These are phyloP conservation scores for Drosophila parabipectinata DNA, from an alignment of 1,140 invertebrate species.

Conservation along the genomic window DNA sequence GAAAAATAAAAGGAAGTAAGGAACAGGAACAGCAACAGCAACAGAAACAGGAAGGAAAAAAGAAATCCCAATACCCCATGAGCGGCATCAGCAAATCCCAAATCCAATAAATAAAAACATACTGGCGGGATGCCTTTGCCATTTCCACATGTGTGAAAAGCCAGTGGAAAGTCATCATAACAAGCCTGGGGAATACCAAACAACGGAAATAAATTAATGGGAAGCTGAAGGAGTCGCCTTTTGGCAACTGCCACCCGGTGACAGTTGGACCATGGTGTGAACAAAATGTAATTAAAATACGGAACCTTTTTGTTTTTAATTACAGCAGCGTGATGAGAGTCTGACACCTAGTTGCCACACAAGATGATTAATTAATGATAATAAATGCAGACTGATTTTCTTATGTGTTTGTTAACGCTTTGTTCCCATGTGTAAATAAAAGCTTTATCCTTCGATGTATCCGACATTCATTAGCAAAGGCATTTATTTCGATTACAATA, in stretches of 20 bases:
- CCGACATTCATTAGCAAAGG: slow-evolving; percentile 20
- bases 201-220: slow-evolving; percentile 43
- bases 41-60: slow-evolving; percentile 17
- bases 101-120: slow-evolving; percentile 78
- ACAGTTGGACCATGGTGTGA: slow-evolving; percentile 26
- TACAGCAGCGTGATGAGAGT: slow-evolving; percentile 26
- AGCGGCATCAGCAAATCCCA: slow-evolving; percentile 77
- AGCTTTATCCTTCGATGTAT: slow-evolving; percentile 13
- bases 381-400: slow-evolving; percentile 12
- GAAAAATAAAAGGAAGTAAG: slow-evolving; percentile 31
- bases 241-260: not conserved
- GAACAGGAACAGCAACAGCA: slow-evolving; percentile 4
- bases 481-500: not conserved
- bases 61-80: slow-evolving; percentile 62
- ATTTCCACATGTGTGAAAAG: slow-evolving; percentile 27
- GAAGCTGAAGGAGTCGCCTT: slow-evolving; percentile 13
- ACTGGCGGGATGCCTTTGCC: slow-evolving; percentile 22
- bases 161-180: slow-evolving; percentile 67
- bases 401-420: slow-evolving; percentile 3
- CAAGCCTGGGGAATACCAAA: slow-evolving; percentile 59
- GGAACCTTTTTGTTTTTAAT: slow-evolving; percentile 43
- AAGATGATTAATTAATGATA: slow-evolving; percentile 63
- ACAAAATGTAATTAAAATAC: slow-evolving; percentile 71
- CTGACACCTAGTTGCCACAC: slow-evolving; percentile 24
- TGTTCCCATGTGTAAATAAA: slow-evolving; percentile 14